These are phyloP conservation scores for Paratilapia polleni DNA, from an alignment of 2,113 vertebrate species.

Conservation along the genomic window DNA sequence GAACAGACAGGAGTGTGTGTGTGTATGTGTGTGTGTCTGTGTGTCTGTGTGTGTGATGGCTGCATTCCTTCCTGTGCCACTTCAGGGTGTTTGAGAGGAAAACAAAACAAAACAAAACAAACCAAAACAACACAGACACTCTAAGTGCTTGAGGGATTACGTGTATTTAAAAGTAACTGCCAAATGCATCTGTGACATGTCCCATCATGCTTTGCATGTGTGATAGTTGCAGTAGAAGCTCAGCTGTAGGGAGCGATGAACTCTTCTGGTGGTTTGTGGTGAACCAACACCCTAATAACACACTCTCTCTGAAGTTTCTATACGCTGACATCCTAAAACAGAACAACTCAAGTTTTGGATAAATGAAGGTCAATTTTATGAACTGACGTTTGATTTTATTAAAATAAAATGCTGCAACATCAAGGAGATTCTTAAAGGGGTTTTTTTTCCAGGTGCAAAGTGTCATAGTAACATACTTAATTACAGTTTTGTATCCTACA, in stretches of 20 bases:
- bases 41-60: neutral
- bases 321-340: neutral
- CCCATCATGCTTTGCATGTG: neutral
- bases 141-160: fast-evolving
- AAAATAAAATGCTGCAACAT: too few relatives aligned
- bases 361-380: neutral
- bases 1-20: neutral
- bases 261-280: constrained; percentile 33
- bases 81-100: neutral
- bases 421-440: neutral
- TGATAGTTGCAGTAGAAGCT: neutral
- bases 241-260: neutral
- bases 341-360: neutral
- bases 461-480: neutral
- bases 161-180: neutral
- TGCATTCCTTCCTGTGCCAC: neutral
- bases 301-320: neutral
- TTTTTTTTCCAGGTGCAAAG: fast-evolving
- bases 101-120: too few relatives aligned
- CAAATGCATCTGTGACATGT: neutral
- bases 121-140: too few relatives aligned
- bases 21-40: neutral
- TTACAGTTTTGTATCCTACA: neutral
- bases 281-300: constrained; percentile 17
- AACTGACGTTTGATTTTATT: neutral